Evolutionary conservation across 2,113 vertebrate genomes (phyloP), one percentile per base, ranked within the genome.

Genomic region (Heterochromis multidens): DNA sequence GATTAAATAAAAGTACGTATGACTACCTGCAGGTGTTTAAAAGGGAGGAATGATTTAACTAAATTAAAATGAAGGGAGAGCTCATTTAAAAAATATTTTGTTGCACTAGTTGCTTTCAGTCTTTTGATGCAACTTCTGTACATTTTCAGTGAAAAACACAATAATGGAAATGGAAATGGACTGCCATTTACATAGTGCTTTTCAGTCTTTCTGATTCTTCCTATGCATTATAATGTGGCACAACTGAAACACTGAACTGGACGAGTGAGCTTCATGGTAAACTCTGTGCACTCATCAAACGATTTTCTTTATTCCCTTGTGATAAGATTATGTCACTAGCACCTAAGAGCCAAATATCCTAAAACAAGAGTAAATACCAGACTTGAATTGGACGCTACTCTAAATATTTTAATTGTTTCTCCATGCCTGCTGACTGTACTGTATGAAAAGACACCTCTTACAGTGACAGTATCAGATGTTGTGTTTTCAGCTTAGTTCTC

Each of bases 381-480:
- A 16, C 23, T 23, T 65, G 25, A 13, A 43, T 7, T 6, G 7
- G 25, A 43, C 35, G 9, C 63, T 67, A 3, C n/a, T 67, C 23
- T 43, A 43, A 67, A 43, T 40, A 25, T 43, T 65, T 67, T 4
- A 67, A 27, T 46, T 70, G 40, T 70, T 70, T 46, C 40, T 70
- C 14, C 63, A 46, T 67, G 35, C n/a, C 35, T 6, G 7, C 43
- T 40, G 13, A 46, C 14, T 70, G n/a, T 11, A 0, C 23, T 2
- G 10, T 70, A 70, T 46, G 14, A 27, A 70, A 37, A 8, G 21
- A 25, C 63, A 6, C 16, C 1, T 67, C 7, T 67, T 43, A 70
- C 37, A 11, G 65, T 46, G 65, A 70, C 65, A 67, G 23, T 46
- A 46, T 46, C 37, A 46, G 0, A 0, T 70, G 14, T 70, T 40